Percentiles rank a stretch among this genome's conserved stretches.
phyloP scores from a whole-genome alignment of 2,888 invertebrate genomes.

The Kuschelorhynchus macadamiae region DNA sequence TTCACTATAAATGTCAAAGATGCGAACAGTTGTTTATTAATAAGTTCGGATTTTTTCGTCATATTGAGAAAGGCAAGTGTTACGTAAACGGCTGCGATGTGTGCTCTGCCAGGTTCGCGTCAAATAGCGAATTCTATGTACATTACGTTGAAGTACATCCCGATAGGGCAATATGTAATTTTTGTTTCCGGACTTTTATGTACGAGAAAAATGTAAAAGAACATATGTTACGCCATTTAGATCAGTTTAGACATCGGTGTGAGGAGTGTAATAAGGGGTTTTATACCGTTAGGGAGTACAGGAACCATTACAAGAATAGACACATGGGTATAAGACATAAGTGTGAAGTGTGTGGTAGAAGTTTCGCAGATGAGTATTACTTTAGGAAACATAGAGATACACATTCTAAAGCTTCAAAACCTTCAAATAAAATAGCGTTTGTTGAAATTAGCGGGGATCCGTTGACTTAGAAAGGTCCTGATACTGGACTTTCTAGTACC shows the following conservation, averaged over 20 bases:
- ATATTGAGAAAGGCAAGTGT: conserved; percentile 68
- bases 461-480: no score
- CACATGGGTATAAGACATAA: conserved; percentile 68
- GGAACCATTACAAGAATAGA: conserved; percentile 67
- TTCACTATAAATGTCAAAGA: conserved; percentile 65
- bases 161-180: conserved; percentile 67
- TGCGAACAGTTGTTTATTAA: conserved; percentile 68
- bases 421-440: conserved; percentile 37
- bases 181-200: conserved; percentile 68
- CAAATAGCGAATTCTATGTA: conserved; percentile 65
- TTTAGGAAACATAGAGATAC: conserved; percentile 66
- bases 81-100: conserved; percentile 67
- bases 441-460: conserved; percentile 8
- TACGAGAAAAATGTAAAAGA: conserved; percentile 68
- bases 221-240: conserved; percentile 67
- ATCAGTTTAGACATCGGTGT: conserved; percentile 67
- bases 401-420: conserved; percentile 61
- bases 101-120: conserved; percentile 62
- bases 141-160: conserved; percentile 65
- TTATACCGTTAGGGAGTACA: conserved; percentile 67
- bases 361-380: conserved; percentile 67
- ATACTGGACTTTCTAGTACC: no score
- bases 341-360: conserved; percentile 65
- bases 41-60: conserved; percentile 66
- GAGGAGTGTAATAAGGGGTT: conserved; percentile 68